Percentiles rank a stretch among this genome's conserved stretches.
These are phyloP conservation scores for Agraylea sexmaculata DNA, from an alignment of 1,140 invertebrate genomes.

Conservation along the genomic window DNA sequence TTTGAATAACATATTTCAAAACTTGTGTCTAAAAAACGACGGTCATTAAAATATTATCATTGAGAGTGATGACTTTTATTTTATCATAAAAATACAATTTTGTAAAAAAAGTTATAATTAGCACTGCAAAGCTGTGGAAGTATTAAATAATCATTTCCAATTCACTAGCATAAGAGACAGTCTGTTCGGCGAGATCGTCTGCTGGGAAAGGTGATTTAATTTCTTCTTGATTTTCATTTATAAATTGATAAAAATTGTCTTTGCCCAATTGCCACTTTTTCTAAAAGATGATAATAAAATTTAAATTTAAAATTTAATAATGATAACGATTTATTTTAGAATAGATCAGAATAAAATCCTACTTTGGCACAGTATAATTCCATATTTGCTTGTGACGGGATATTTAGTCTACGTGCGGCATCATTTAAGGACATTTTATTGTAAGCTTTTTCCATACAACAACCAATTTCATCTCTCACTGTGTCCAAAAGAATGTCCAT, in stretches of 20 bases:
- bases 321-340: no score
- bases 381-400: conserved; percentile 36
- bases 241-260: conserved; percentile 75
- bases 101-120: no score
- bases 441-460: conserved; percentile 93
- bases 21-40: no score
- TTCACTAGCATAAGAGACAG: conserved; percentile 96
- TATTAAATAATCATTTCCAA: conserved; percentile 99
- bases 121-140: no score
- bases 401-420: conserved; percentile 82
- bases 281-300: no score
- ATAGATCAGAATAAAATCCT: conserved; percentile 4
- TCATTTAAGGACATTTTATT: conserved; percentile 77
- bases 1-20: no score
- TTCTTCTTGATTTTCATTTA: conserved; percentile 58
- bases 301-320: no score
- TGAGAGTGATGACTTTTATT: no score
- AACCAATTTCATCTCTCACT: conserved; percentile 89
- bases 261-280: conserved; percentile 67
- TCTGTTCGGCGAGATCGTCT: conserved; percentile 77
- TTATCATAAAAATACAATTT: no score
- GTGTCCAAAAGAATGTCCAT: conserved; percentile 94
- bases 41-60: no score
- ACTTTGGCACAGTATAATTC: no score
- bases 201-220: conserved; percentile 86